Base-by-base conservation (phyloP, 2,888 invertebrate genomes). In the Agrotis clavis region DNA sequence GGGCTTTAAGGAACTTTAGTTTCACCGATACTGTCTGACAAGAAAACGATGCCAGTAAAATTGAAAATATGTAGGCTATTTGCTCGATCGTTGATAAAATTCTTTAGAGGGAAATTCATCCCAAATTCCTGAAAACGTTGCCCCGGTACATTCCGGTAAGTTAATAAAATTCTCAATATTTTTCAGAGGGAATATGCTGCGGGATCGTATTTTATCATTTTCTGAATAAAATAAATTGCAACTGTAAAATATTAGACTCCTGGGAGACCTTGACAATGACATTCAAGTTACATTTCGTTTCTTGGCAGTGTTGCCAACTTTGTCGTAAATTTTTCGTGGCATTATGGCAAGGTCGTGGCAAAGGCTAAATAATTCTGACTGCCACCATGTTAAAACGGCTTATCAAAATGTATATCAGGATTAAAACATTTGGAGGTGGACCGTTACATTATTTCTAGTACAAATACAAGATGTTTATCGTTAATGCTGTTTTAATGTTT, bases 261-360 rank as follows among this genome's bases (percentile, higher is more conserved):
- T 62, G 45, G 6, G 9, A 54, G 59, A 60, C 82, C 82, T 86
- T 88, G 86, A 80, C 83, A 85, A 73, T 84, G 85, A 85, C 82
- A 84, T 83, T 84, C 59, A 77, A 71, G 74, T 68, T 73, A 75
- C 65, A 81, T 70, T 82, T 81, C 35, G 59, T 77, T 86, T 79
- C 67, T 87, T 88, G 83, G 84, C 81, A 74, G 54, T 62, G 25
- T 63, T 68, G 79, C 85, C 85, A 85, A 82, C 66, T 62, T 69
- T 74, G 61, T 70, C 66, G 79, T 64, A 69, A 72, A 86, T 82
- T 82, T 82, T 81, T 85, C 73, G 78, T 71, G 63, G 64, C 60
- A 50, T n/a, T 53, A 64, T 78, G 67, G 67, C 79, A 82, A 84
- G 81, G 84, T 83, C 83, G 79, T 66, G 51, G 59, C 53, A 35